These are phyloP conservation scores for Crioceris asparagi DNA, from an alignment of 2,888 invertebrate species.

Conservation along the genomic window DNA sequence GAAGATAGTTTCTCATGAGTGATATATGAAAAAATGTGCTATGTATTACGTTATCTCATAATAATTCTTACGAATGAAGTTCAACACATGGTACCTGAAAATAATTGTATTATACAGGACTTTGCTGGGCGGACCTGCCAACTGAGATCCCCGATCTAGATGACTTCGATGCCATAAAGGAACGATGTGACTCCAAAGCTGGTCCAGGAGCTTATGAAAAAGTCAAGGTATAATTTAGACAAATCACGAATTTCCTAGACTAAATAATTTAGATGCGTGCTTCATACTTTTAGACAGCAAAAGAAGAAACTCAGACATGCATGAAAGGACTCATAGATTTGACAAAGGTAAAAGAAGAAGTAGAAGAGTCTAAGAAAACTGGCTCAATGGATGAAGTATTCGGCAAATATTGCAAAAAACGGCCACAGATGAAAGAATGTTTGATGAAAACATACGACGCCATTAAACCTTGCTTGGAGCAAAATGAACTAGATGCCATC, in stretches of 20 bases:
- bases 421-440: conserved; percentile 37
- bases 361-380: conserved; percentile 41
- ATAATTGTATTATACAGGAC: no score
- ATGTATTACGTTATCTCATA: no score
- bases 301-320: conserved; percentile 43
- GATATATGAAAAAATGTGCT: no score
- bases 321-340: conserved; percentile 47
- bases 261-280: background rate
- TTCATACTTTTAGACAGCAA: conserved; percentile 18
- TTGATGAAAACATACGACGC: conserved; percentile 36
- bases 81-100: no score
- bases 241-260: conserved; percentile 3
- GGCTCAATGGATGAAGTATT: conserved; percentile 47
- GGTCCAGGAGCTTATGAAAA: conserved; percentile 34
- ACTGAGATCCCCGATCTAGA: conserved; percentile 31
- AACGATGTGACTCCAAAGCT: conserved; percentile 39
- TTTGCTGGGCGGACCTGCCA: conserved; percentile 19
- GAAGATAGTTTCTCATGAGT: no score
- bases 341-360: conserved; percentile 44
- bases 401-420: conserved; percentile 42
- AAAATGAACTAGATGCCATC: conserved; percentile 37
- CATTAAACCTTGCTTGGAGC: conserved; percentile 40
- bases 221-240: conserved; percentile 22
- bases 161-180: conserved; percentile 32
- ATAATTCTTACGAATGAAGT: no score